Conservation (phyloP, 1,140 invertebrate genomes). For the Palaemon carinicauda region DNA sequence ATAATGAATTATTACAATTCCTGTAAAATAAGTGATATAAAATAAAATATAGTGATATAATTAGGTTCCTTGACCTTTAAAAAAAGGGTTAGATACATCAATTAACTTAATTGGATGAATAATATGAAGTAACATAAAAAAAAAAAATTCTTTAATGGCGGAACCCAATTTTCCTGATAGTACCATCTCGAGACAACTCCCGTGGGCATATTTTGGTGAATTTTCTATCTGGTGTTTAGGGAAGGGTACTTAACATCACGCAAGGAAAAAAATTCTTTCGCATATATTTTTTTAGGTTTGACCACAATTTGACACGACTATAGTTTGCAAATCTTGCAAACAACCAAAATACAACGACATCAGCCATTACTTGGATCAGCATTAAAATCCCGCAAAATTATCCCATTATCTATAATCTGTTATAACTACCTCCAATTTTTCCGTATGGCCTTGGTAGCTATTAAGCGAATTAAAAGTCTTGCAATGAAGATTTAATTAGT, state of each 20-base stretch:
- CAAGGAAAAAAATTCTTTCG: not conserved
- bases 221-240: not conserved
- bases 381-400: too few relatives aligned
- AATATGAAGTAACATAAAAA: not conserved
- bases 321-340: too few relatives aligned
- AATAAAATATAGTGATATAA: not conserved
- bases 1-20: not conserved
- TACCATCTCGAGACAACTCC: not conserved
- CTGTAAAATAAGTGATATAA: not conserved
- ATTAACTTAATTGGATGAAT: not conserved
- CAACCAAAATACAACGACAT: too few relatives aligned
- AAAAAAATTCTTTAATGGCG: not conserved
- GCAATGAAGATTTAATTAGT: too few relatives aligned
- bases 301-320: too few relatives aligned
- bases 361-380: too few relatives aligned
- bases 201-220: not conserved
- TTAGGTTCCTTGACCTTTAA: slow-evolving; percentile 8
- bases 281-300: not conserved
- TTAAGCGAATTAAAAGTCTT: too few relatives aligned
- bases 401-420: too few relatives aligned
- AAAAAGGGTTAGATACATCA: slow-evolving; percentile 1
- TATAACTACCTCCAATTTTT: too few relatives aligned
- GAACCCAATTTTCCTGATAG: too few relatives aligned
- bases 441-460: too few relatives aligned
- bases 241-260: not conserved